These are phyloP conservation scores for Drosophila gunungcola DNA, from an alignment of 1,140 invertebrate genomes.

Conservation along the genomic window DNA sequence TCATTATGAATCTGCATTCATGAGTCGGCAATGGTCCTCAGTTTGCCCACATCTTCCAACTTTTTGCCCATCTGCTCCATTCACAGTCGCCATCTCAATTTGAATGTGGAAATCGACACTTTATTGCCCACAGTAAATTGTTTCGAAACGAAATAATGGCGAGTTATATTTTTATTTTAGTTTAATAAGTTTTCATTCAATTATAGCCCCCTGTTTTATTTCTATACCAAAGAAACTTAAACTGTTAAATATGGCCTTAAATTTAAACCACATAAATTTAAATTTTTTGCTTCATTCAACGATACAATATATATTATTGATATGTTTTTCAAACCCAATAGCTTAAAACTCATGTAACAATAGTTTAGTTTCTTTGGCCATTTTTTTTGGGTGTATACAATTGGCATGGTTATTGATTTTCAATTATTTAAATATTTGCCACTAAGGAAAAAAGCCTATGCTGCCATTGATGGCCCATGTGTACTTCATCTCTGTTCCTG, in stretches of 20 bases:
- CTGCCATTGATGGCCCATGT: not conserved
- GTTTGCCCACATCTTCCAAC: not conserved
- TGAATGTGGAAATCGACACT: slow-evolving; percentile 1
- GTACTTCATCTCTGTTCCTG: not conserved
- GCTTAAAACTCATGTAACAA: too few species aligned
- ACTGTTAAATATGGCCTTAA: too few species aligned
- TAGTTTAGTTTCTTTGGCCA: too few species aligned
- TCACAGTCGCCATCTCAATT: not conserved
- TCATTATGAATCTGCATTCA: not conserved
- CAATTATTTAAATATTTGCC: slow-evolving; percentile 32
- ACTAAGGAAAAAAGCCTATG: not conserved
- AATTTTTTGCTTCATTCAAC: too few species aligned
- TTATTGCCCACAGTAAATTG: not conserved
- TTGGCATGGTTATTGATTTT: slow-evolving; percentile 28
- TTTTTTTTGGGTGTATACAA: not conserved
- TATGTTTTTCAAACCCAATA: too few species aligned
- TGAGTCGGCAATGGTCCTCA: not conserved
- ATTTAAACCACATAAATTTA: too few species aligned
- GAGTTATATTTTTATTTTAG: too few species aligned
- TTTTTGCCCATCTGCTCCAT: too few species aligned
- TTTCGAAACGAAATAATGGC: slow-evolving; percentile 1
- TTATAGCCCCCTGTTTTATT: too few species aligned
- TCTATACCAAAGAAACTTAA: too few species aligned
- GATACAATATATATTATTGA: too few species aligned
- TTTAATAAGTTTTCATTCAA: too few species aligned